Conservation (phyloP, 2,113 vertebrate genomes). For the Mobula birostris region DNA sequence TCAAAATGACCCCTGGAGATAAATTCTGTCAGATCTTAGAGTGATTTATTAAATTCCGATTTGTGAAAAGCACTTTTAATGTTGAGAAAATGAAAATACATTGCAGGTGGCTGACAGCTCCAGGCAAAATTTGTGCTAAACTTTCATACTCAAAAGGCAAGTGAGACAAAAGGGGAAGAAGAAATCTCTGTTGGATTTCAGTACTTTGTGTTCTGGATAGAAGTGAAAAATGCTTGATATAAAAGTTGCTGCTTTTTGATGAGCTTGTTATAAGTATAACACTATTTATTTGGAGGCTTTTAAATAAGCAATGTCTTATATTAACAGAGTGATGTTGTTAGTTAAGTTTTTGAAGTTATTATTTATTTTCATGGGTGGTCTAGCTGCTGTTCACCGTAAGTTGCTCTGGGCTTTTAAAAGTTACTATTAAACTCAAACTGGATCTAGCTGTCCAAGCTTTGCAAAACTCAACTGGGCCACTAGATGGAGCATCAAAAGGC, state of each 20-base stretch:
- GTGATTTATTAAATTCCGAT: conserved; percentile 79
- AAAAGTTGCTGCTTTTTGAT: background rate
- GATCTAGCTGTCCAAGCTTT: too few relatives aligned
- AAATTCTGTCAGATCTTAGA: conserved; percentile 71
- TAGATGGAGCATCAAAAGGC: conserved; percentile 4
- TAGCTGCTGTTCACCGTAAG: background rate
- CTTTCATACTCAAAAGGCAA: conserved; percentile 54
- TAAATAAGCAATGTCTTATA: background rate
- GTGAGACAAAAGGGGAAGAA: conserved; percentile 46
- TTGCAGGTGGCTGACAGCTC: conserved; percentile 62
- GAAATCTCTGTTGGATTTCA: conserved; percentile 59
- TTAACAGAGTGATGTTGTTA: background rate
- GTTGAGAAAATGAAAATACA: conserved; percentile 57
- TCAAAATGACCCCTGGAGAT: conserved; percentile 72
- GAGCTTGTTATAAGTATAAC: background rate
- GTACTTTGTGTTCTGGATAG: conserved; percentile 55
- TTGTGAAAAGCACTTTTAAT: conserved; percentile 74
- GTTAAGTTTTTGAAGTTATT: background rate
- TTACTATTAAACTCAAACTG: background rate
- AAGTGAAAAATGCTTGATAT: conserved; percentile 40
- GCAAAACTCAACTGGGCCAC: background rate
- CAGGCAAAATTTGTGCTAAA: conserved; percentile 60
- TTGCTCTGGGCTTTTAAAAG: background rate
- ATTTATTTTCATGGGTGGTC: background rate
- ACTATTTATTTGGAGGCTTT: conserved; percentile 6